Conservation (phyloP, 2,888 invertebrate genomes). For the Lasiommata megera region DNA sequence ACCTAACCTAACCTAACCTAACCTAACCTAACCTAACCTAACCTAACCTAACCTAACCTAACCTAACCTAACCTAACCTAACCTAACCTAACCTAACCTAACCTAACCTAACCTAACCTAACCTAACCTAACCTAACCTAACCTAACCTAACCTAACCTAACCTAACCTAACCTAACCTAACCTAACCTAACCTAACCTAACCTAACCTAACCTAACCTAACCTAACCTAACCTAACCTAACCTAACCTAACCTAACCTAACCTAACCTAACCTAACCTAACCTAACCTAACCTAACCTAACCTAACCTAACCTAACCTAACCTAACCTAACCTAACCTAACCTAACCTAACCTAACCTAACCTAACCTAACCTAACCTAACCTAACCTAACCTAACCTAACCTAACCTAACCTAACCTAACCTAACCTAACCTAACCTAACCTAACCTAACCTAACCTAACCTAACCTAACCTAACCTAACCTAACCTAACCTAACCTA, state of each 20-base stretch:
- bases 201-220: background rate
- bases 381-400: slow-evolving; percentile 31
- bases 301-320: background rate
- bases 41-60: slow-evolving; percentile 25
- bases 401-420: slow-evolving; percentile 30
- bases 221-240: background rate
- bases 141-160: background rate
- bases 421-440: slow-evolving; percentile 32
- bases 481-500: slow-evolving; percentile 37
- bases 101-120: background rate
- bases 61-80: background rate
- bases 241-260: background rate
- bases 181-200: background rate
- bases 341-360: slow-evolving; percentile 28
- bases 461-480: slow-evolving; percentile 36
- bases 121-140: background rate
- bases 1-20: slow-evolving; percentile 32
- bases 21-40: slow-evolving; percentile 33
- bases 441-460: slow-evolving; percentile 34
- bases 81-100: background rate
- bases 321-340: slow-evolving; percentile 8
- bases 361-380: slow-evolving; percentile 31
- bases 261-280: background rate
- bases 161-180: background rate
- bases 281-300: background rate